Evolutionary conservation across 2,888 invertebrate species (phyloP), one percentile per base, ranked within the genome.

Genomic region (Smittia sp.): DNA sequence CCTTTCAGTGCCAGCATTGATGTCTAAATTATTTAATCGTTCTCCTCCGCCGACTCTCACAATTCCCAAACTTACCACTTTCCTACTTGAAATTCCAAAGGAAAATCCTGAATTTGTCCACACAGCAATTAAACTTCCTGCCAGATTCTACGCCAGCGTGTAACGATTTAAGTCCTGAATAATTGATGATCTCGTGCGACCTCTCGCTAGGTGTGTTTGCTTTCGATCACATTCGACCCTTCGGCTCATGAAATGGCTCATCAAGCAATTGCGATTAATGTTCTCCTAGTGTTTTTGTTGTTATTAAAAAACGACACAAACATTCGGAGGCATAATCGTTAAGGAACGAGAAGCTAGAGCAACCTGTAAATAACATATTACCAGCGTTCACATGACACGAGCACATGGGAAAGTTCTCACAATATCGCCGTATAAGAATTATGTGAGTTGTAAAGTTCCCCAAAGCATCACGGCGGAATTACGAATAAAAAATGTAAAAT

Each of bases 401-500:
- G 18, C 67, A 67, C 67, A 67, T 67, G 67, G 11, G 6, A 11
- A 22, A 46, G 24, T 67, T 67, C 67, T 67, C 67, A 67, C 38
- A 32, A 41, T 67, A 46, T 46, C 18, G n/a, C 38, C 18, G 6
- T 46, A 39, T 46, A 67, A 67, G 46, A 67, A 41, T 67, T 67
- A 67, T 67, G 67, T 46, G 46, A 46, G 67, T 67, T 67, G 67
- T 67, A 39, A 67, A 67, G 39, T 41, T 25, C 41, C 22, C 41
- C 4, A 39, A 58, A 58, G 9, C 22, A 58, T 58, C 58, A 58
- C 22, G 4, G 20, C 18, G 18, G 6, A 69, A 54, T 54, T 69
- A 69, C 54, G 54, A 69, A 69, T 54, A 69, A 69, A 69, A 54
- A 69, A 54, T 69, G 52, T 69, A 54, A 69, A 69, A 69, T 69